Evolutionary conservation across 2,797 vertebrate genomes (phyloP), one percentile per base, ranked within the genome.

Genomic region (Rallus crepitans): DNA sequence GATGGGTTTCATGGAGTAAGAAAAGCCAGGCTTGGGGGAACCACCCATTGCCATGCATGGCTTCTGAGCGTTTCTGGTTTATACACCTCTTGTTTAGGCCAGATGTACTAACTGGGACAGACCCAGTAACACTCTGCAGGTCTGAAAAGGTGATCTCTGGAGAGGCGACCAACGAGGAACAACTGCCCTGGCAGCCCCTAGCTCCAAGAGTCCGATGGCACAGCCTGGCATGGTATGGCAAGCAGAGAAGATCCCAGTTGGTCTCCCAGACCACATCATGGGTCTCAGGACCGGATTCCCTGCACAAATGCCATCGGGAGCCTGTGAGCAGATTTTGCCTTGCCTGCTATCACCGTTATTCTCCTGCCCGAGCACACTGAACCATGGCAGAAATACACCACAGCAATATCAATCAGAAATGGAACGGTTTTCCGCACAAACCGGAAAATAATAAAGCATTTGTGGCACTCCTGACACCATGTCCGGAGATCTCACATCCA

Each of bases 401-500:
- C 15, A 65, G 25, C 21, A 76, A 33, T 20, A 60, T n/a, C n/a
- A 35, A 59, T 30, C 45, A 89, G 52, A 89, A 95, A 79, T 12
- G 2, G 73, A 88, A 80, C 2, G 1, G 1, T 37, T 81, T 92
- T 64, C 47, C 37, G 47, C 59, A 9, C 0, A 2, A 63, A 89
- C 13, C 1, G 3, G 59, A 65, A 9, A 65, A 8, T 7, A 88
- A 14, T 80, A 5, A 31, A 69, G 39, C 21, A 57, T 53, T 57
- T 80, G 40, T 20, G 57, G 20, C 6, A 4, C 35, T 28, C 31
- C 27, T 48, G 45, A 39, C 24, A 68, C 24, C 0, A 0, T 15
- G 11, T 19, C 28, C 4, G 2, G 7, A 6, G 45, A 75, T 31
- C 14, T 86, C 48, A 24, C 27, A 13, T n/a, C 53, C 0, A 0